Conservation (phyloP, 37 sponge, comb jelly and placozoan species). For the Diacarnus erythraeanus region DNA sequence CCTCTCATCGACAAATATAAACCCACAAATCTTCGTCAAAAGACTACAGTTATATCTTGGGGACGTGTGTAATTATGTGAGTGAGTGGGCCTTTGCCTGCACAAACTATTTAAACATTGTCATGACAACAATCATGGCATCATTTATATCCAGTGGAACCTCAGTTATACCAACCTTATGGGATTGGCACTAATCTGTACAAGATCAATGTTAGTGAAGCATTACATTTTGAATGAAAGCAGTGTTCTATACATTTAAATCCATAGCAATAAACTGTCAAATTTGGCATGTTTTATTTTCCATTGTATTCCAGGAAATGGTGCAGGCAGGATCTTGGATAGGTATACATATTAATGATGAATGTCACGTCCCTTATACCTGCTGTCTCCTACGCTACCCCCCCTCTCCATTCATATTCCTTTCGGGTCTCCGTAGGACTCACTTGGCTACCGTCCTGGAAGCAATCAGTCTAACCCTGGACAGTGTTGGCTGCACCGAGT, state of each 20-base stretch:
- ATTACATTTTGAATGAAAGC: too few species aligned
- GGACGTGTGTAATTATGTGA: neutral
- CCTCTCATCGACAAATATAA: neutral
- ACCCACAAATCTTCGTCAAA: conserved; percentile 13
- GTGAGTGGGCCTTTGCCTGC: neutral
- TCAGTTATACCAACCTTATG: too few species aligned
- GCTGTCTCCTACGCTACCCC: conserved; percentile 11
- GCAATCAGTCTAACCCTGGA: conserved; percentile 16
- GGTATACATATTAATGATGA: conserved; percentile 3
- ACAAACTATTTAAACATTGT: neutral
- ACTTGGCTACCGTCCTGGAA: neutral
- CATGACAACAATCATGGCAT: too few species aligned
- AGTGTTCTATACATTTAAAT: too few species aligned
- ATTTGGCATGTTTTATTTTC: too few species aligned
- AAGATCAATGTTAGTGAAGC: too few species aligned
- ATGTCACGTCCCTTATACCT: conserved; percentile 4
- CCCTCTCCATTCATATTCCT: conserved; percentile 19
- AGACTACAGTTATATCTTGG: conserved; percentile 2
- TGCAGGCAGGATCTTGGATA: conserved; percentile 2
- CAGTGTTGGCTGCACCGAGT: conserved; percentile 10
- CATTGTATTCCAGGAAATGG: neutral
- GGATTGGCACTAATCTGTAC: too few species aligned
- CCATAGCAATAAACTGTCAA: too few species aligned
- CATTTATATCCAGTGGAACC: too few species aligned
- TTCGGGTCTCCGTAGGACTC: conserved; percentile 3